Percentiles rank a stretch among this genome's conserved stretches.
Conservation (phyloP, 2,113 vertebrate species). For the Rhodinocichla rosea region DNA sequence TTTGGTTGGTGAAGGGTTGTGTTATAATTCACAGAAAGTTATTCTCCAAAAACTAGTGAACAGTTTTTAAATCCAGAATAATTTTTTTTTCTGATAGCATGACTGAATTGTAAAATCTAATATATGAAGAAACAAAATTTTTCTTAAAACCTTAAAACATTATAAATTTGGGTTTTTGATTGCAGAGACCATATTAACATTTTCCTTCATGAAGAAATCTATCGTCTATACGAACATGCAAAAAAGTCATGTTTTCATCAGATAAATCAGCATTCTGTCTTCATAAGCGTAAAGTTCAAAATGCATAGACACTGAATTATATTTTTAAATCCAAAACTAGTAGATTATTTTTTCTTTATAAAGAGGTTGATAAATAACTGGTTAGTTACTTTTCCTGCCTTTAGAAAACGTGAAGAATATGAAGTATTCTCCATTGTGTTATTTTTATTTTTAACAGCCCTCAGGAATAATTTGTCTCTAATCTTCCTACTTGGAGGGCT, state of each 20-base stretch:
- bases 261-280: neutral
- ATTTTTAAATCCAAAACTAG: neutral
- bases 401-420: neutral
- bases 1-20: neutral
- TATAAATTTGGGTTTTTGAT: neutral
- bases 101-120: neutral
- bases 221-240: neutral
- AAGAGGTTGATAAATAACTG: neutral
- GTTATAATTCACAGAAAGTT: neutral
- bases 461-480: neutral
- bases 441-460: neutral
- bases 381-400: neutral
- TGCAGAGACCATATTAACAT: neutral
- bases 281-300: neutral
- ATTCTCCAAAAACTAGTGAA: conserved; percentile 1
- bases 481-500: neutral
- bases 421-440: neutral
- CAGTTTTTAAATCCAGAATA: neutral
- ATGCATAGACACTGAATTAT: neutral
- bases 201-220: neutral
- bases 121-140: neutral
- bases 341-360: neutral
- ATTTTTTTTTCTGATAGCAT: neutral
- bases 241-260: neutral
- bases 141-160: neutral